phyloP scores from a whole-genome alignment of 2,797 vertebrate genomes.

The Pseudochirops corinnae region DNA sequence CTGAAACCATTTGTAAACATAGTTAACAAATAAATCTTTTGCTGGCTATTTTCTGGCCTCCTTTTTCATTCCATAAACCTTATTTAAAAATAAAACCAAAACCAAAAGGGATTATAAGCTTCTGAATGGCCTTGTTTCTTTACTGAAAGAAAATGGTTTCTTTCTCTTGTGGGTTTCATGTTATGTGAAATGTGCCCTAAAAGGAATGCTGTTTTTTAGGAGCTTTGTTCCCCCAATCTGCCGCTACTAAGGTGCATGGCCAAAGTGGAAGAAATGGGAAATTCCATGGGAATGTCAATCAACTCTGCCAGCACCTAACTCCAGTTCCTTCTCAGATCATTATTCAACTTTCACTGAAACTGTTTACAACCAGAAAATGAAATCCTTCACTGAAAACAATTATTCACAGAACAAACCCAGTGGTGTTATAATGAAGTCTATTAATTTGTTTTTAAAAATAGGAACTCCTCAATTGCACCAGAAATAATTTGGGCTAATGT shows the following conservation, averaged over 20 bases:
- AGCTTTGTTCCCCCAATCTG: constrained; percentile 77
- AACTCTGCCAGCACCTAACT: constrained; percentile 71
- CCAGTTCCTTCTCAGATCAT: constrained; percentile 74
- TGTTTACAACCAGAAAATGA: constrained; percentile 68
- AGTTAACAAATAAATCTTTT: constrained; percentile 67
- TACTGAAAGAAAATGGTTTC: constrained; percentile 70
- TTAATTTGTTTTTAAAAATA: constrained; percentile 69
- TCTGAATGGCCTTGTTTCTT: constrained; percentile 65
- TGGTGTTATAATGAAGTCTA: constrained; percentile 66
- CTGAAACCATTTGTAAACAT: constrained; percentile 67
- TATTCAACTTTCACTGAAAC: constrained; percentile 72
- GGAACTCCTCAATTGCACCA: constrained; percentile 4
- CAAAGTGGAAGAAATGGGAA: constrained; percentile 68
- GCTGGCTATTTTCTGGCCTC: constrained; percentile 49
- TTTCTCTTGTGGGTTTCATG: constrained; percentile 57
- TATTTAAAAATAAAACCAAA: constrained; percentile 49
- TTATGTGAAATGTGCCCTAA: constrained; percentile 66
- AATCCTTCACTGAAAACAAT: constrained; percentile 43
- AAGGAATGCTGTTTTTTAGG: constrained; percentile 70
- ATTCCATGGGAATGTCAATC: constrained; percentile 76
- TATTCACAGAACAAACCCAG: constrained; percentile 55
- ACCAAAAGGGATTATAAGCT: constrained; percentile 48
- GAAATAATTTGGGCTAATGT: constrained; percentile 65
- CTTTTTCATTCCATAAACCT: constrained; percentile 53
- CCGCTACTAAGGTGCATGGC: constrained; percentile 35